phyloP scores from a whole-genome alignment of 92 coral and sea anemone genomes.

The Plumapathes pennacea region DNA sequence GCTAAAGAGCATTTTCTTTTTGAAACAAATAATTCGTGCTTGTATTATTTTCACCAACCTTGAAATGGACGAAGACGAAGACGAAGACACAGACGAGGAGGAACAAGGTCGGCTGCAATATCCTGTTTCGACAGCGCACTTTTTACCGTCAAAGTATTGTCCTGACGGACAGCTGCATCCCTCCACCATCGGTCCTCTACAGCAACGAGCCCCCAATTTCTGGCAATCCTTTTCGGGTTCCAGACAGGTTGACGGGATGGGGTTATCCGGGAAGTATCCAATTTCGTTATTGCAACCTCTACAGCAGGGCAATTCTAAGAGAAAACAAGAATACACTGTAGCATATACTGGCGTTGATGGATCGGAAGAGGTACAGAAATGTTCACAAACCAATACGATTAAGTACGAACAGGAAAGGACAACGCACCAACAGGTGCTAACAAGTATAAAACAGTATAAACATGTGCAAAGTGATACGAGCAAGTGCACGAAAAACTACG shows the following conservation, averaged over 20 bases:
- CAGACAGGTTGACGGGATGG: constrained; percentile 71
- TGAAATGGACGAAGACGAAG: constrained; percentile 16
- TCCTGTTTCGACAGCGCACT: constrained; percentile 72
- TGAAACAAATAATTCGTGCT: no score
- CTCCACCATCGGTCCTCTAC: constrained; percentile 87
- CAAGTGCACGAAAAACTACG: no score
- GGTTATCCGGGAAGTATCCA: constrained; percentile 76
- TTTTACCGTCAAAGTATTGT: constrained; percentile 83
- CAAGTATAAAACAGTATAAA: no score
- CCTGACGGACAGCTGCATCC: constrained; percentile 88
- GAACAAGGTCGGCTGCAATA: constrained; percentile 64
- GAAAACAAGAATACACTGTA: neutral
- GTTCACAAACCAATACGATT: no score
- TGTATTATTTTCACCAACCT: constrained; percentile 20
- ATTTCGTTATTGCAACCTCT: constrained; percentile 87
- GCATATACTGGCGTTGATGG: neutral
- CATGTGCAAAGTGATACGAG: no score
- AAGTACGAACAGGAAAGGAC: no score
- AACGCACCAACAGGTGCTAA: no score
- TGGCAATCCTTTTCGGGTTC: constrained; percentile 56
- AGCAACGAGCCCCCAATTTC: constrained; percentile 70
- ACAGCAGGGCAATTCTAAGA: constrained; percentile 91
- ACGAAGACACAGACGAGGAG: constrained; percentile 7
- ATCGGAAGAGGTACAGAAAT: neutral
- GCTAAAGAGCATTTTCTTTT: no score